Base-by-base conservation (phyloP, 2,888 invertebrate genomes). In the Erynnis tages region DNA sequence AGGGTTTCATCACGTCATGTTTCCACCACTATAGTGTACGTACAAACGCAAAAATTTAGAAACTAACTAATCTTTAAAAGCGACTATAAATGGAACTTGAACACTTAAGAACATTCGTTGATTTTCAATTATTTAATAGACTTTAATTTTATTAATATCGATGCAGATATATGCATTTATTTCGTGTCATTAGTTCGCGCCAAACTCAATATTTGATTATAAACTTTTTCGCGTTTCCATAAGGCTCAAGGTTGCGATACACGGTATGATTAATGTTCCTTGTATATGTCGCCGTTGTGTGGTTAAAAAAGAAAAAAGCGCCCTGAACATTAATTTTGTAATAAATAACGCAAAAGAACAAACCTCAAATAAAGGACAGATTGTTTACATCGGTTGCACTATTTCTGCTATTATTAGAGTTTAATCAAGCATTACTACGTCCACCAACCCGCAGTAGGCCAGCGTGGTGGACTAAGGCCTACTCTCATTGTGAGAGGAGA, bases 101-200 rank as follows among this genome's bases (percentile, higher is more conserved):
- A n/a, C n/a, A n/a, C n/a, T n/a, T n/a, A n/a, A n/a, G n/a, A n/a
- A n/a, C n/a, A n/a, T n/a, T n/a, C n/a, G n/a, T n/a, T n/a, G n/a
- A n/a, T n/a, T n/a, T n/a, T n/a, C n/a, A n/a, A n/a, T n/a, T n/a
- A n/a, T n/a, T n/a, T n/a, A n/a, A n/a, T n/a, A n/a, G n/a, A n/a
- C n/a, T n/a, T n/a, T n/a, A n/a, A n/a, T n/a, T n/a, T n/a, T n/a
- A n/a, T n/a, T n/a, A n/a, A 21, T 21, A 6, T 21, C 21, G 4
- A 21, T 21, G 6, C 5, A 6, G 3, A 21, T 21, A 37, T 52
- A 48, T 46, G 54, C 46, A 45, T 48, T 54, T 49, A 46, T 54
- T 43, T 32, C 7, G 29, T 32, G 54, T 52, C 44, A 45, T 16
- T 17, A 37, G 44, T 21, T 11, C 30, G 14, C 29, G 29, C 29